Conservation (phyloP, 2,888 invertebrate species). For the Scaptomyza polygonia region DNA sequence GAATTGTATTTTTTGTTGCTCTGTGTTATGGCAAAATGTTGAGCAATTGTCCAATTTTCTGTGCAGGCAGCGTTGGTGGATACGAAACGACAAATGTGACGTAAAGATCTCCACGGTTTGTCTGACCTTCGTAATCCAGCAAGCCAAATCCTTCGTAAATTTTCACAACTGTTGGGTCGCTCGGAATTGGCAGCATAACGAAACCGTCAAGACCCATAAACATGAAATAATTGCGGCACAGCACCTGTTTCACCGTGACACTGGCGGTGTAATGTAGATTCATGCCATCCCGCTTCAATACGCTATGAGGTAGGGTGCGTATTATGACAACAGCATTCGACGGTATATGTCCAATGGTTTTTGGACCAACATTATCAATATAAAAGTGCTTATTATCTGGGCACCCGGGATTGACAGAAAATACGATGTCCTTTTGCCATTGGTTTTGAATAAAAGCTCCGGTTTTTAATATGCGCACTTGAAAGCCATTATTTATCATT, state of each 20-base stretch:
- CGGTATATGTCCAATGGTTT: neutral
- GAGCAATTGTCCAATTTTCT: neutral
- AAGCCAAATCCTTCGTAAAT: neutral
- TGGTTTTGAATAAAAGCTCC: too few relatives aligned
- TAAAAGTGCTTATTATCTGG: neutral
- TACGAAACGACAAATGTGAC: neutral
- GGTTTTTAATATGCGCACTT: rapidly evolving
- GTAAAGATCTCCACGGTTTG: neutral
- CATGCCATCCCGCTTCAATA: neutral
- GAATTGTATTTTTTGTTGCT: neutral
- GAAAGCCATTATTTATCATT: neutral
- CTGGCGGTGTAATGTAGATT: neutral
- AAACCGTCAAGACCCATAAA: neutral
- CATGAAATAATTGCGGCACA: neutral
- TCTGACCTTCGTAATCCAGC: neutral
- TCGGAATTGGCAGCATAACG: neutral
- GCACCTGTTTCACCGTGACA: neutral
- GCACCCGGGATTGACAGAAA: neutral
- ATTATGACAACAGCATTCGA: neutral
- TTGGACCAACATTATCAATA: neutral
- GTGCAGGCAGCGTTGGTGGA: neutral
- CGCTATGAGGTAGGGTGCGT: neutral
- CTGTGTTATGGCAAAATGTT: neutral
- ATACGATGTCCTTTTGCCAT: too few relatives aligned
- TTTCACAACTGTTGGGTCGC: neutral